Conservation (phyloP, 2,113 vertebrate species). For the Forbesichthys agassizii region DNA sequence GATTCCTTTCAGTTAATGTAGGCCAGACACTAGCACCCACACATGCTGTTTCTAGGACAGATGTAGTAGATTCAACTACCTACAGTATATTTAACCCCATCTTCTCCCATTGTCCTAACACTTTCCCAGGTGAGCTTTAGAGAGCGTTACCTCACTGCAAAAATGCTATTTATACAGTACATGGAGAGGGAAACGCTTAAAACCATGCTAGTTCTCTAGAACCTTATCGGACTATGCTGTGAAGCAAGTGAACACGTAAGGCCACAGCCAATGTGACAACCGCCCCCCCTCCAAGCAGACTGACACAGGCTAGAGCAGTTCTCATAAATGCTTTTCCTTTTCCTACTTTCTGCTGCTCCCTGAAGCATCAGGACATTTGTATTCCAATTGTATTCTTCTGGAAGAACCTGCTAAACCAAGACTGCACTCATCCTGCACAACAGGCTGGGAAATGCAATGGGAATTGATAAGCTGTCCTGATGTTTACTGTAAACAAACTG, state of each 20-base stretch:
- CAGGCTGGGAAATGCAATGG: neutral
- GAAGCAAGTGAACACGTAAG: neutral
- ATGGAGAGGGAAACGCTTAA: neutral
- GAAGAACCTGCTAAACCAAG: slow-evolving; percentile 1
- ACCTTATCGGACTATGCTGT: neutral
- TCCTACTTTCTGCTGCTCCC: too few relatives aligned
- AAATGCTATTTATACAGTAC: too few relatives aligned
- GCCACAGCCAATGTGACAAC: neutral
- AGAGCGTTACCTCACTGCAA: slow-evolving; percentile 3
- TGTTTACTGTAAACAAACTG: neutral
- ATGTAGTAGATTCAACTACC: slow-evolving; percentile 39
- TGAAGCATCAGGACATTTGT: too few relatives aligned
- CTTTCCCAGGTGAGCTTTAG: neutral
- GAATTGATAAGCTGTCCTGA: neutral
- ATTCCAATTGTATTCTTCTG: too few relatives aligned
- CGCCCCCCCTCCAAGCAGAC: neutral
- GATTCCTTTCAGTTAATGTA: slow-evolving; percentile 24
- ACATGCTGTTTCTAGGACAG: slow-evolving; percentile 14
- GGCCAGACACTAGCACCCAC: slow-evolving; percentile 34
- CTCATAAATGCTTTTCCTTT: slow-evolving; percentile 2
- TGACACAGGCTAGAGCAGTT: neutral
- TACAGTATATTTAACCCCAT: slow-evolving; percentile 8
- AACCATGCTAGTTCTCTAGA: slow-evolving; percentile 4
- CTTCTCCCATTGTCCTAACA: slow-evolving; percentile 6
- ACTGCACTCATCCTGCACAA: neutral